phyloP scores from a whole-genome alignment of 2,888 invertebrate genomes.

The Meteorus cinctellus region DNA sequence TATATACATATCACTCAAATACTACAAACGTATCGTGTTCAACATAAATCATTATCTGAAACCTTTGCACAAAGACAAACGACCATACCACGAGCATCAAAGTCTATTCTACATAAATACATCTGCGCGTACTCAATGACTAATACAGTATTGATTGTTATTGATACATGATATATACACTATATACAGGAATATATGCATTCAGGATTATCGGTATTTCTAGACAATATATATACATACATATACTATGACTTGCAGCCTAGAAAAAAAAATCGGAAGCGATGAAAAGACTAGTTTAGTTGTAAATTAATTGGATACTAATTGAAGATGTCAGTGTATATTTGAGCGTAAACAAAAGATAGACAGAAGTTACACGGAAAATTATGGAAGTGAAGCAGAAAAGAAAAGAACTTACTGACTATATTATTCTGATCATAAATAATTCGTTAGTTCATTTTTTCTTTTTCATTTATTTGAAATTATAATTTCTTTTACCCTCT shows the following conservation, averaged over 20 bases:
- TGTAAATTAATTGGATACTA: too few relatives aligned
- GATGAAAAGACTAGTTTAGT: constrained; percentile 35
- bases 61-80: background rate
- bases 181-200: background rate
- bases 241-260: background rate
- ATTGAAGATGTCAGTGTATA: too few relatives aligned
- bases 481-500: too few relatives aligned
- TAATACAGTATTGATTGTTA: background rate
- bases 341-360: too few relatives aligned
- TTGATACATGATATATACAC: background rate
- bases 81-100: background rate
- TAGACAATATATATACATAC: background rate
- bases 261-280: constrained; percentile 33
- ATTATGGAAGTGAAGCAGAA: too few relatives aligned
- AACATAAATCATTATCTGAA: constrained; percentile 1
- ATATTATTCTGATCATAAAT: too few relatives aligned
- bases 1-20: background rate
- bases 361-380: too few relatives aligned
- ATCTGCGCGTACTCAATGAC: too few relatives aligned
- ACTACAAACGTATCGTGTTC: constrained; percentile 5
- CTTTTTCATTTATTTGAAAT: too few relatives aligned
- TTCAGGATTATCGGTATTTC: constrained; percentile 38
- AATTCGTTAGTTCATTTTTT: too few relatives aligned
- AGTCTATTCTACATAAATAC: background rate
- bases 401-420: too few relatives aligned